Conservation (phyloP, 2,888 invertebrate genomes). For the Harmothoe impar region DNA sequence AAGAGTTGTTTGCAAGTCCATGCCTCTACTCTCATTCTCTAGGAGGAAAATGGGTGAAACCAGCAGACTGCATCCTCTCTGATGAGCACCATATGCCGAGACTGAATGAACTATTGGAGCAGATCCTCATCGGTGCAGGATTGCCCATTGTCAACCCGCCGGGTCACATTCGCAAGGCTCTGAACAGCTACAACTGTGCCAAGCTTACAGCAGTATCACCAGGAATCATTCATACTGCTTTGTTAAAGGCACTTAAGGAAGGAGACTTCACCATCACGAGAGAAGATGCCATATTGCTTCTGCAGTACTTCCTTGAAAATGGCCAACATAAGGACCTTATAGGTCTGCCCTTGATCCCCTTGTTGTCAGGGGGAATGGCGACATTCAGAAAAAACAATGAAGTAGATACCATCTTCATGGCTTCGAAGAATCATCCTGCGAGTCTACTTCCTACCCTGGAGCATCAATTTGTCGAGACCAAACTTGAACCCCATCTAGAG, state of each 20-base stretch:
- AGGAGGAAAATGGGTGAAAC: neutral
- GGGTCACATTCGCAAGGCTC: neutral
- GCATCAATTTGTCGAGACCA: neutral
- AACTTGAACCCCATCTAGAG: conserved; percentile 21
- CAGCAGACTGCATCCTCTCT: neutral
- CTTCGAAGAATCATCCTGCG: neutral
- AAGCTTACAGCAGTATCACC: neutral
- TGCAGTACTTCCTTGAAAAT: conserved; percentile 47
- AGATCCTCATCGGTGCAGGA: neutral
- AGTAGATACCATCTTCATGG: neutral
- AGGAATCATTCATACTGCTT: neutral
- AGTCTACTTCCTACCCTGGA: conserved; percentile 6
- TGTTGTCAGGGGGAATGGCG: neutral
- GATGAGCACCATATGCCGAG: neutral
- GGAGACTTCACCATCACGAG: neutral
- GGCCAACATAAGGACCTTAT: neutral
- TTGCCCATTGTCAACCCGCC: neutral
- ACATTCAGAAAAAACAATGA: neutral
- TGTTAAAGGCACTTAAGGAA: neutral
- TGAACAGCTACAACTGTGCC: neutral
- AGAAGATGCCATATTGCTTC: neutral
- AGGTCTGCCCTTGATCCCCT: conserved; percentile 28
- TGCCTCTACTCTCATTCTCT: neutral
- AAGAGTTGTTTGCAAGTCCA: neutral
- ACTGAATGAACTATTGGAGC: neutral